These are phyloP conservation scores for Hirtodrosophila confusa DNA, from an alignment of 2,888 invertebrate species.

Conservation along the genomic window DNA sequence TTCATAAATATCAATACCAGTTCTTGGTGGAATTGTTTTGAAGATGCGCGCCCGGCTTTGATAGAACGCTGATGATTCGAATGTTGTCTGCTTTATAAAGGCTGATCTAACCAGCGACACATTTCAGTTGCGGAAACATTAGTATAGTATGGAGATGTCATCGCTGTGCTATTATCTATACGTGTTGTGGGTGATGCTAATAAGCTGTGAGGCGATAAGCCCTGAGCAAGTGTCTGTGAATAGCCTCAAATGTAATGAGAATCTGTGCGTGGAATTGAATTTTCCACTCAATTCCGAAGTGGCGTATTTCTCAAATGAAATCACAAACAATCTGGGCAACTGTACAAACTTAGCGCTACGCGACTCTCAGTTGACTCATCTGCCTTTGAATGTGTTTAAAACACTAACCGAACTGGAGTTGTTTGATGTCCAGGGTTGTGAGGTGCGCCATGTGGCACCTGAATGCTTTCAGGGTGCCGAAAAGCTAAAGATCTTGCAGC, in stretches of 20 bases:
- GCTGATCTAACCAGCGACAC: conserved; percentile 43
- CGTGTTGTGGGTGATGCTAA: conserved; percentile 21
- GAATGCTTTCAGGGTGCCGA: conserved; percentile 42
- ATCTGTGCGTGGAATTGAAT: conserved; percentile 34
- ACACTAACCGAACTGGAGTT: conserved; percentile 58
- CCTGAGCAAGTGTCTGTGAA: conserved; percentile 31
- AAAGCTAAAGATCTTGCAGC: conserved; percentile 39
- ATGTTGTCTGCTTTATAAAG: conserved; percentile 31
- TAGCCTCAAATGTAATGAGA: conserved; percentile 37
- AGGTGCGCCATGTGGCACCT: conserved; percentile 32
- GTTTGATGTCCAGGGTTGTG: conserved; percentile 49
- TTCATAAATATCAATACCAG: conserved; percentile 24
- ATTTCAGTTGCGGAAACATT: conserved; percentile 46
- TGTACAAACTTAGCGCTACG: conserved; percentile 41
- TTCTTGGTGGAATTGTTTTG: conserved; percentile 20
- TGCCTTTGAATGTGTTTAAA: conserved; percentile 72
- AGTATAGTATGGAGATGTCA: conserved; percentile 43
- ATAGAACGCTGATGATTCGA: conserved; percentile 21
- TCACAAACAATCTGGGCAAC: conserved; percentile 2
- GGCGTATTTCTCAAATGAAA: conserved; percentile 37
- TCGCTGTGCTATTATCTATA: conserved; percentile 20
- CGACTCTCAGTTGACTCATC: conserved; percentile 55
- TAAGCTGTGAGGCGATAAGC: conserved; percentile 4
- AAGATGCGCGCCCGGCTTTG: conserved; percentile 11
- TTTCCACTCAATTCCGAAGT: conserved; percentile 42